phyloP scores from a whole-genome alignment of 2,888 invertebrate species.

The Tetragonisca angustula region DNA sequence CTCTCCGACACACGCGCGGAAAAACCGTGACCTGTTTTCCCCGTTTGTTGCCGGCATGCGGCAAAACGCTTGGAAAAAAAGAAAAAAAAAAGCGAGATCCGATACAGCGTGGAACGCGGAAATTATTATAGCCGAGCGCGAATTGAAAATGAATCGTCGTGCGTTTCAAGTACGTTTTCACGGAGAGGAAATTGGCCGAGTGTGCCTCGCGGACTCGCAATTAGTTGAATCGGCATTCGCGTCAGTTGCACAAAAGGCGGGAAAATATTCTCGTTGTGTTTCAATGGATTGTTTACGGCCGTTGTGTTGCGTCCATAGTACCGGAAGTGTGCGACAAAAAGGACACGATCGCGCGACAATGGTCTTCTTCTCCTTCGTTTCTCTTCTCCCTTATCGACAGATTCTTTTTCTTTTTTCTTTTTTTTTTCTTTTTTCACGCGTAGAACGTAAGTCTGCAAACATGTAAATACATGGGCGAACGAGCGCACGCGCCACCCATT shows the following conservation, averaged over 20 bases:
- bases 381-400: constrained; percentile 12
- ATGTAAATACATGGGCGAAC: background rate
- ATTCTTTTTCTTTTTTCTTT: background rate
- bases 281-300: constrained; percentile 33
- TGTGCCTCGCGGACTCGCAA: background rate
- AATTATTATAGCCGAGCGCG: background rate
- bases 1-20: background rate
- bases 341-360: constrained; percentile 48
- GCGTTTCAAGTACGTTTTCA: background rate
- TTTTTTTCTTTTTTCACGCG: background rate
- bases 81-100: background rate
- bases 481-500: constrained; percentile 24
- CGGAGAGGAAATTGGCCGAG: constrained; percentile 4
- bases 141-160: background rate
- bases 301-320: constrained; percentile 23
- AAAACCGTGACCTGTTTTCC: constrained; percentile 11
- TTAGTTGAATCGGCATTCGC: background rate
- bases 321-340: constrained; percentile 70
- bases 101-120: background rate
- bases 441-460: background rate
- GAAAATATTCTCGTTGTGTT: background rate
- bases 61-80: background rate
- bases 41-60: background rate
- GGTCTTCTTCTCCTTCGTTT: constrained; percentile 27
- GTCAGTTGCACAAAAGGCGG: background rate